Conservation (phyloP, 2,888 invertebrate genomes). For the Nesidiocoris tenuis region DNA sequence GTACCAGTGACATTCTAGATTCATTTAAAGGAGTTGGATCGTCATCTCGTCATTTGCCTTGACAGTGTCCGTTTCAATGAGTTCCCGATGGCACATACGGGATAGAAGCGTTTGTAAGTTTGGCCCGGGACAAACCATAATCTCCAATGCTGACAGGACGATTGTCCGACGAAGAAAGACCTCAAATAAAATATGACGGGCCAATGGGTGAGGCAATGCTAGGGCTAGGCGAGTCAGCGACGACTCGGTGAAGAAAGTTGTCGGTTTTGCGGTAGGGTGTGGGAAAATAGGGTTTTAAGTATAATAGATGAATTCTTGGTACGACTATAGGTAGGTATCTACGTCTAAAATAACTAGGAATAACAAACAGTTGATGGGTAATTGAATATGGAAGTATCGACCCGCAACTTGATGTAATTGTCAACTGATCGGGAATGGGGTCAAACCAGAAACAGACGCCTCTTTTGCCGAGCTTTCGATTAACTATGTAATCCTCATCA, state of each 20-base stretch:
- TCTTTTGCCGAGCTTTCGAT: too few species aligned
- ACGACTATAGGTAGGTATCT: too few species aligned
- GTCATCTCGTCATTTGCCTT: not conserved
- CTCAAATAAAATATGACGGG: not conserved
- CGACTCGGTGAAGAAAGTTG: not conserved
- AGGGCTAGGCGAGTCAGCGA: not conserved
- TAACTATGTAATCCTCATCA: too few species aligned
- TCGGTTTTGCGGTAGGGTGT: too few species aligned
- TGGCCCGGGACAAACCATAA: not conserved
- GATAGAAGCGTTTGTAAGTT: not conserved
- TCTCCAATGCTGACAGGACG: conserved; percentile 18
- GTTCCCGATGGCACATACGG: not conserved
- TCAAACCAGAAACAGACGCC: too few species aligned
- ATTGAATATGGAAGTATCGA: too few species aligned
- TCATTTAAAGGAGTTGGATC: not conserved
- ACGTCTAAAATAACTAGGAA: too few species aligned
- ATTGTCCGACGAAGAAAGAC: conserved; percentile 27
- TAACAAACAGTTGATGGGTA: too few species aligned
- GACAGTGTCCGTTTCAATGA: not conserved
- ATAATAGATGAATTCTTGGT: too few species aligned
- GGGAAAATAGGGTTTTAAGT: too few species aligned
- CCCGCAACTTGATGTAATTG: too few species aligned
- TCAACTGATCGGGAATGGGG: too few species aligned
- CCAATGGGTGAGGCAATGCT: not conserved
- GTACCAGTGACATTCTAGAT: not conserved